Evolutionary conservation across 2,113 vertebrate genomes (phyloP).

Genomic region (Mugil cephalus): DNA sequence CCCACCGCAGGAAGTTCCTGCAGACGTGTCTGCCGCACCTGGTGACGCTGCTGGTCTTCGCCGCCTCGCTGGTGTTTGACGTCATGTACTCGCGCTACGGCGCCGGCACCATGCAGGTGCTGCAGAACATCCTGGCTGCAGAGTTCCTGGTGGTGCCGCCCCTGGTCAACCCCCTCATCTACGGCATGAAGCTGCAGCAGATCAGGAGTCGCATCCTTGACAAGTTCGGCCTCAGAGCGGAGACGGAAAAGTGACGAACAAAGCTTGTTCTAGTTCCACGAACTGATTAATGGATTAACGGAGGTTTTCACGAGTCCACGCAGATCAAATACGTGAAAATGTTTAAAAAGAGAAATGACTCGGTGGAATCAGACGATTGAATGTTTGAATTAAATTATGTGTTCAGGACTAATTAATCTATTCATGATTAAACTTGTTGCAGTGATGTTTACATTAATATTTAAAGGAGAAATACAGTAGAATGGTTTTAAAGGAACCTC

Average conservation of each 20-base stretch:
- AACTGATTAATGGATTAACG: too few species aligned
- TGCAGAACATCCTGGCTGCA: conserved; percentile 58
- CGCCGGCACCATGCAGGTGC: background rate
- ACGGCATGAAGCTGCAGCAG: conserved; percentile 76
- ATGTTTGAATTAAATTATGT: too few species aligned
- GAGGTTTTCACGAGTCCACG: too few species aligned
- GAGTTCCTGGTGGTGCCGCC: conserved; percentile 77
- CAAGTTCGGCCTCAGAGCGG: background rate
- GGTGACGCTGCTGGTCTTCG: conserved; percentile 62
- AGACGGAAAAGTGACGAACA: background rate
- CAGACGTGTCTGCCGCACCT: conserved; percentile 79
- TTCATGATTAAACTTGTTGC: too few species aligned
- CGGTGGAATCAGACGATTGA: too few species aligned
- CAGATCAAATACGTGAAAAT: too few species aligned
- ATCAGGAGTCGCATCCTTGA: conserved; percentile 55
- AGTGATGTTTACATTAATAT: too few species aligned
- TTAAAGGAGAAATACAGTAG: too few species aligned
- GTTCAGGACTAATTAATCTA: too few species aligned
- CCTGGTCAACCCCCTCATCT: conserved; percentile 77
- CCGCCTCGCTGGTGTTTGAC: conserved; percentile 55
- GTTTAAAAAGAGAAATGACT: too few species aligned
- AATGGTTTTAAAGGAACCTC: too few species aligned
- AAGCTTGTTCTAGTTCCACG: background rate
- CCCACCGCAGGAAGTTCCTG: conserved; percentile 57
- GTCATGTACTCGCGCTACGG: conserved; percentile 65